Evolutionary conservation across 2,888 invertebrate species (phyloP), one percentile per base, ranked within the genome.

Genomic region (Herminia tarsipennalis): DNA sequence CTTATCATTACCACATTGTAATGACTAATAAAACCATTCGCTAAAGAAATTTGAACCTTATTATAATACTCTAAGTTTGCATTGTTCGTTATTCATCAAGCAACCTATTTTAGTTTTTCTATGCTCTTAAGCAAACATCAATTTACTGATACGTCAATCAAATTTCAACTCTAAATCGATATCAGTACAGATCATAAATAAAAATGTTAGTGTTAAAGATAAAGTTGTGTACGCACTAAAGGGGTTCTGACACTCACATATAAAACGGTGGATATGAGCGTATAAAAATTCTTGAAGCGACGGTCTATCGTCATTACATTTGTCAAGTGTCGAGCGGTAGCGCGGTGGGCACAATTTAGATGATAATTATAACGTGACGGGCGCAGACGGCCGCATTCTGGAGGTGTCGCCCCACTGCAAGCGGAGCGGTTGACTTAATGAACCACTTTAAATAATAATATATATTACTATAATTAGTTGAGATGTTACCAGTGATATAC

Each of bases 201-300:
- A 16, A 58, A 53, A 55, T 27, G 13, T 17, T 20, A 41, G n/a
- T 3, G 3, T 47, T 54, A 51, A 37, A 50, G 12, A 25, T 63
- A 74, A 73, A 55, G 20, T 73, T 59, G 78, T 51, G 33, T 49
- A 59, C 56, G 59, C 65, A 70, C 62, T 78, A 80, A 84, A 85
- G 81, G 82, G 83, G 83, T 83, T 79, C 73, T 83, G 80, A 83
- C 86, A 83, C 65, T 85, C 67, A 82, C 85, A 74, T 88, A 86
- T 88, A 88, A 87, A 88, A 87, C 81, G 80, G 76, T 88, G 81
- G 86, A 88, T 89, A 90, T 88, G 88, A 86, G 88, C 73, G 78
- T 86, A 89, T 89, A 90, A 89, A 90, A 90, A 90, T 89, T 89
- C 88, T 86, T 82, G 74, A 81, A 82, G 81, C 81, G 86, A 76